Evolutionary conservation across 2,797 vertebrate genomes (phyloP).

Genomic region (Staurois parvus): DNA sequence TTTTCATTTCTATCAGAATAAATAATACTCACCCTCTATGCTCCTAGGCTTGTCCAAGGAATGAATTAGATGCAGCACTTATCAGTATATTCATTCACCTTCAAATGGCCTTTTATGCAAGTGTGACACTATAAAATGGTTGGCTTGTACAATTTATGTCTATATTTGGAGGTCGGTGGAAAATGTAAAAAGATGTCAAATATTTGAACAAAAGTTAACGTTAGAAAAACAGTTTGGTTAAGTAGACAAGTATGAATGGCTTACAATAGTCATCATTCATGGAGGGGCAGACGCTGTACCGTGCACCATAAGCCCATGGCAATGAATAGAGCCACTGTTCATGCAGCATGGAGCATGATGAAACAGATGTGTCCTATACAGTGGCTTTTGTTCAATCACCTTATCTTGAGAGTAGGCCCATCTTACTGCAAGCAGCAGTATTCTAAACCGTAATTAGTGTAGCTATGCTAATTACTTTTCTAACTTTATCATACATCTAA

Average conservation of each 20-base stretch:
- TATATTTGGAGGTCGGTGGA: slow-evolving; percentile 13
- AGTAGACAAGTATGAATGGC: slow-evolving; percentile 33
- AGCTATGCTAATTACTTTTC: neutral
- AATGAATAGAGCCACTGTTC: slow-evolving; percentile 52
- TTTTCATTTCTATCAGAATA: neutral
- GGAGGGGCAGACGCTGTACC: slow-evolving; percentile 29
- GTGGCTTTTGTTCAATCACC: slow-evolving; percentile 31
- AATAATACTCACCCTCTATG: neutral
- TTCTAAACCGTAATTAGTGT: slow-evolving; percentile 1
- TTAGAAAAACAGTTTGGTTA: slow-evolving; percentile 37
- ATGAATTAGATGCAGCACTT: neutral
- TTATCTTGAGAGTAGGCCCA: slow-evolving; percentile 14
- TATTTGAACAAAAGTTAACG: slow-evolving; percentile 41
- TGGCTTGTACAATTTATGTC: neutral
- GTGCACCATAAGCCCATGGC: slow-evolving; percentile 21
- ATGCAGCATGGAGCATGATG: slow-evolving; percentile 33
- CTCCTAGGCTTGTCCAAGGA: neutral
- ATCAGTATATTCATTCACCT: neutral
- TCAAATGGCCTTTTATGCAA: neutral
- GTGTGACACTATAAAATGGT: slow-evolving; percentile 5
- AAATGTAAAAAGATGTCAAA: slow-evolving; percentile 36
- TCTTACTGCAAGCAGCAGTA: slow-evolving; percentile 4
- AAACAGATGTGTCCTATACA: slow-evolving; percentile 49
- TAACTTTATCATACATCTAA: neutral
- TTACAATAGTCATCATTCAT: slow-evolving; percentile 52